phyloP scores from a whole-genome alignment of 2,797 vertebrate genomes.

The Eptatretus atami region DNA sequence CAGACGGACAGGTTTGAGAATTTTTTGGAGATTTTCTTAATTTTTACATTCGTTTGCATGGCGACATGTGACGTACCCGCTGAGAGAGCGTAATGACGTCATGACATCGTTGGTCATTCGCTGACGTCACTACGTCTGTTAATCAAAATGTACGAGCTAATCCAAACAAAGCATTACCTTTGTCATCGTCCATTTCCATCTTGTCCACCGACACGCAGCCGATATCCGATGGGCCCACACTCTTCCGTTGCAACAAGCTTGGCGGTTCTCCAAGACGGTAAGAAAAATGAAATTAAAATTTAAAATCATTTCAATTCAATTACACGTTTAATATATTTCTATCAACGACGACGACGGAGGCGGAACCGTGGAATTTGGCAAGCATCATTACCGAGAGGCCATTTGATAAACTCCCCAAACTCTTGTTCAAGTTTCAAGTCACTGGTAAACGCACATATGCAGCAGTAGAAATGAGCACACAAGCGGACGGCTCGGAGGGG shows the following conservation, averaged over 20 bases:
- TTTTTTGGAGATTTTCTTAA: too few species aligned
- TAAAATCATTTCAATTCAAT: too few species aligned
- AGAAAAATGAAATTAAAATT: too few species aligned
- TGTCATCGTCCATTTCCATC: constrained; percentile 5
- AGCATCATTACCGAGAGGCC: constrained; percentile 22
- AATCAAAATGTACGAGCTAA: too few species aligned
- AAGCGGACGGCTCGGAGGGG: constrained; percentile 6
- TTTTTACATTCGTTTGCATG: too few species aligned
- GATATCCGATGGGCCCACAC: not conserved
- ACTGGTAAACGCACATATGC: constrained; percentile 58
- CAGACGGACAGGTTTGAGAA: too few species aligned
- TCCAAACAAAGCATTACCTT: too few species aligned
- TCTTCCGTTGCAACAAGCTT: not conserved
- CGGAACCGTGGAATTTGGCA: not conserved
- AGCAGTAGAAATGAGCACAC: constrained; percentile 63
- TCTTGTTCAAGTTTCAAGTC: constrained; percentile 41
- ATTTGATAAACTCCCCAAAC: constrained; percentile 35
- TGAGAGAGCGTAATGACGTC: too few species aligned
- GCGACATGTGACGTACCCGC: too few species aligned
- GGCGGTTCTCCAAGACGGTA: not conserved
- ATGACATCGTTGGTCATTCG: too few species aligned
- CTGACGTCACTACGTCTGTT: too few species aligned
- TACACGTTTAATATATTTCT: too few species aligned
- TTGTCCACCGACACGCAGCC: not conserved
- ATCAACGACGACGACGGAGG: not conserved